Evolutionary conservation across 2,888 invertebrate species (phyloP), one percentile per base, ranked within the genome.

Genomic region (Drosophila monieri): DNA sequence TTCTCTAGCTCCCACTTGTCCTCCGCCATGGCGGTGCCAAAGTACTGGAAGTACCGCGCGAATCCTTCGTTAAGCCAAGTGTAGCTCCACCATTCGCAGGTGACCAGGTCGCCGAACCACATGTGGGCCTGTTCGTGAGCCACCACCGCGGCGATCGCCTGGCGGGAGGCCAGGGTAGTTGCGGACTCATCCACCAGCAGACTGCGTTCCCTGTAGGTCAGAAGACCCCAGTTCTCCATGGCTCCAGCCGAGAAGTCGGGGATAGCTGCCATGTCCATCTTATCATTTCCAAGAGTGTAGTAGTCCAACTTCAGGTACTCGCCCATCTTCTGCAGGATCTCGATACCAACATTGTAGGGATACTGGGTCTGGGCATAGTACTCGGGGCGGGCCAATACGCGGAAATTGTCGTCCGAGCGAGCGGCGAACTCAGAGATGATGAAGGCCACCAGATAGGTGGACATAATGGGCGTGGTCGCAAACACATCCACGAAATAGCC

Each of bases 191-290:
- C 95, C 71, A 93, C 95, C 2, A 96, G 90, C 68, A 96, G 91
- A 0, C 94, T 93, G 0, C 94, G 94, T 88, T 96, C 96, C 58
- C 95, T 94, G 91, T 95, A 97, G 2, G 96, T 97, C 6, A 97
- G 93, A 23, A 97, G 92, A 6, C 97, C 97, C 97, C 97, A 97
- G 89, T 98, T 97, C 89, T 97, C 97, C 97, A 97, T 97, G 54
- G 97, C 97, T 46, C 96, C 96, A 72, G 95, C 95, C 47, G 94
- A 93, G 89, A 97, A 97, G 89, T 97, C 96, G 0, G 96, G 95
- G 64, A 98, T 93, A 1, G 96, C 97, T n/a, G 97, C 94, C 87
- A 97, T 94, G 87, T 97, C 96, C 90, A 97, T 93, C 89, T 97
- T 97, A 5, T 94, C 92, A 62, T 95, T 92, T 1, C 93, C 93